Conservation (phyloP, 2,113 vertebrate genomes). For the Callipepla californica region DNA sequence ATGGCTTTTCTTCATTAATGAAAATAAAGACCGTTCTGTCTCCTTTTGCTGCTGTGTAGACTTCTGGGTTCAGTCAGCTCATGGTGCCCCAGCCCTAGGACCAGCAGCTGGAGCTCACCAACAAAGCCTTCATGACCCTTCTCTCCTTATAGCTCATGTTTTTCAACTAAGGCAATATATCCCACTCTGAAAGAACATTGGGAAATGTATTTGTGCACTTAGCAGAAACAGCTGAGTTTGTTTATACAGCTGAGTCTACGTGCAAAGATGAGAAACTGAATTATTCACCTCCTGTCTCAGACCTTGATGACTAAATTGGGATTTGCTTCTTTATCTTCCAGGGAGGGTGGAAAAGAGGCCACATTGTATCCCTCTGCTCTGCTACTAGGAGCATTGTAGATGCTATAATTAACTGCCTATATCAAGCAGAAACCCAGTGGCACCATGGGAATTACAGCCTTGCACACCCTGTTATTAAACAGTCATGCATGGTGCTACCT, state of each 20-base stretch:
- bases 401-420: slow-evolving; percentile 45
- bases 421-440: neutral
- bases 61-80: neutral
- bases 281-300: slow-evolving; percentile 67
- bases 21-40: neutral
- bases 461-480: slow-evolving; percentile 28
- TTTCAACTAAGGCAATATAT: neutral
- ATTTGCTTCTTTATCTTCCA: slow-evolving; percentile 64
- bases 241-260: slow-evolving; percentile 45
- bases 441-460: slow-evolving; percentile 22
- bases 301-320: slow-evolving; percentile 68
- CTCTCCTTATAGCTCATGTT: neutral
- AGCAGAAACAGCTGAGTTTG: slow-evolving; percentile 45
- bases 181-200: neutral
- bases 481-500: neutral
- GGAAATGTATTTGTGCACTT: neutral
- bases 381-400: neutral
- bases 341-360: slow-evolving; percentile 31
- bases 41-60: neutral
- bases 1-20: neutral
- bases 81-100: neutral
- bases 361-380: neutral
- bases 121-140: neutral
- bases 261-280: slow-evolving; percentile 62
- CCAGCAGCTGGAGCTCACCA: neutral